Base-by-base conservation (phyloP, 2,888 invertebrate species). In the Antheraea yamamai region DNA sequence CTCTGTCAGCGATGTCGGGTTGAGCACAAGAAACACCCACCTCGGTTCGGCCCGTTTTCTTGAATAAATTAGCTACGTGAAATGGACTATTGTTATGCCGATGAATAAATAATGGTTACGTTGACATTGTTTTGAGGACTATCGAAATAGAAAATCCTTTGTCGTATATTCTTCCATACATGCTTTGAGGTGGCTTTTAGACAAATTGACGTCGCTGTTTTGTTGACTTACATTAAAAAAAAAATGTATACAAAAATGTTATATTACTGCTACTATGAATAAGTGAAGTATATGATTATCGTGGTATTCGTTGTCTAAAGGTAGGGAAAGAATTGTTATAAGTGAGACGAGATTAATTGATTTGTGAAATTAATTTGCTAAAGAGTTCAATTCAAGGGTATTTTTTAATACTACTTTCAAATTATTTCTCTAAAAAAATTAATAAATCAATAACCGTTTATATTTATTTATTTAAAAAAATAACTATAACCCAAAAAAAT, bases 1-100 rank as follows among this genome's bases (percentile, higher is more conserved):
- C 81, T 80, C 79, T 82, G 82, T 79, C 81, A 77, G 78, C 78
- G 76, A 75, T 77, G 78, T 79, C 76, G 75, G 14, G 23, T 47
- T 72, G 47, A 51, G n/a, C 26, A 73, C 47, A 74, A 76, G 73
- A 73, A 76, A 72, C 76, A 77, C 72, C 74, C 74, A 76, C 74
- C 64, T 72, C n/a, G 30, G 51, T 52, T 72, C 30, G 66, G 70
- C 76, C 76, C 76, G 74, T 76, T 80, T 81, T 79, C 78, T 79
- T 82, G 77, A 82, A 81, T 84, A 79, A 82, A 81, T 82, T 82
- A 81, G 77, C 75, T 76, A 75, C 68, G 35, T 73, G 74, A 74
- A 78, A 78, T 79, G 78, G 68, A 71, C 76, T 76, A 77, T 79
- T 78, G 75, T 78, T 75, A 77, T 75, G 76, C 66, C 61, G 72